Evolutionary conservation across 1,140 invertebrate species (phyloP).

Genomic region (Charaxes varanes): DNA sequence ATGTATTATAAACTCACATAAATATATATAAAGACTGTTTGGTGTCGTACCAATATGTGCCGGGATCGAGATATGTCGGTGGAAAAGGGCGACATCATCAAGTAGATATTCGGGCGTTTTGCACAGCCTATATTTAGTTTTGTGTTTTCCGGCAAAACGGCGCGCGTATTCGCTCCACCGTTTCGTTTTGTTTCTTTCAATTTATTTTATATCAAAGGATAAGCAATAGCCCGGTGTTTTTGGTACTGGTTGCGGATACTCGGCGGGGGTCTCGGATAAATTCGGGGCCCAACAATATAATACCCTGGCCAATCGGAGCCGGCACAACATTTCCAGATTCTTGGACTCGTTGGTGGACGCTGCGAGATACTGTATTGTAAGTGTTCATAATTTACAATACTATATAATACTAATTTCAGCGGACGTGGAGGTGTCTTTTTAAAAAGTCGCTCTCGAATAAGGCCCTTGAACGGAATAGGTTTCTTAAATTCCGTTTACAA

Average conservation of each 20-base stretch:
- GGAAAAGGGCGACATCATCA: constrained; percentile 61
- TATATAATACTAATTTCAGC: too few relatives aligned
- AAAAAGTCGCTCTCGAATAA: too few relatives aligned
- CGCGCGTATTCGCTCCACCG: constrained; percentile 44
- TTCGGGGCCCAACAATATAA: constrained; percentile 40
- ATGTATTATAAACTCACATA: too few relatives aligned
- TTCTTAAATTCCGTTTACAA: too few relatives aligned
- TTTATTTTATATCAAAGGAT: constrained; percentile 71
- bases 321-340: constrained; percentile 68
- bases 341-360: constrained; percentile 70
- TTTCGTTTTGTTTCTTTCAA: constrained; percentile 68
- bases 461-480: too few relatives aligned
- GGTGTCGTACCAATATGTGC: constrained; percentile 77
- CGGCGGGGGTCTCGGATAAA: constrained; percentile 37
- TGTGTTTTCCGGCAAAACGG: constrained; percentile 57
- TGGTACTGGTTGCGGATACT: constrained; percentile 51
- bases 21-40: constrained; percentile 29
- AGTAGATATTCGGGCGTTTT: constrained; percentile 32
- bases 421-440: too few relatives aligned
- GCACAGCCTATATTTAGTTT: constrained; percentile 39
- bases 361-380: constrained; percentile 73
- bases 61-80: constrained; percentile 85
- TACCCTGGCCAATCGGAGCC: constrained; percentile 63
- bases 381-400: constrained; percentile 38
- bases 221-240: constrained; percentile 53